phyloP scores from a whole-genome alignment of 2,888 invertebrate species.

The Nematopogon swammerdamellus region DNA sequence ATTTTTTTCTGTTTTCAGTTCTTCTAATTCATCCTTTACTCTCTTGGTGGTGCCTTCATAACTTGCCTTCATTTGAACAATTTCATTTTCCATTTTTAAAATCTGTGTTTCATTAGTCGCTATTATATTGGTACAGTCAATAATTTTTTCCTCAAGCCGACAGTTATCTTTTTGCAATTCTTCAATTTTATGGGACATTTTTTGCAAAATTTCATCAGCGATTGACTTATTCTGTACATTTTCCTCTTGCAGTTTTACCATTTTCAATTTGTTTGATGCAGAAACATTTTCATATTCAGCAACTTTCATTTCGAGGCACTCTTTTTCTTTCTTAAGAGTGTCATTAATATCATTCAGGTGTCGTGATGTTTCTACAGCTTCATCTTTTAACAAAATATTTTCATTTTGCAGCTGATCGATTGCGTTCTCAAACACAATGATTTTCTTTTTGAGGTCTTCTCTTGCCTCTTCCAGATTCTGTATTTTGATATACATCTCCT shows the following conservation, averaged over 20 bases:
- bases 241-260: neutral
- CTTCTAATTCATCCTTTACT: neutral
- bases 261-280: neutral
- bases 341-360: neutral
- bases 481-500: too few relatives aligned
- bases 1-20: neutral
- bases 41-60: neutral
- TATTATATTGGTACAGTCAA: neutral
- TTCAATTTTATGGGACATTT: neutral
- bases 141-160: neutral
- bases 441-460: too few relatives aligned
- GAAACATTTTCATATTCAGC: neutral
- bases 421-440: neutral
- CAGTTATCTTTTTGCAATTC: neutral
- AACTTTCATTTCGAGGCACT: neutral
- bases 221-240: neutral
- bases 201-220: constrained; percentile 2
- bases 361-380: neutral
- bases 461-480: too few relatives aligned
- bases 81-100: neutral
- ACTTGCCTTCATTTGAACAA: neutral
- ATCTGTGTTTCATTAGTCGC: too few relatives aligned
- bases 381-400: neutral
- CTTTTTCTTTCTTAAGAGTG: neutral
- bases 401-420: neutral